Evolutionary conservation across 92 coral and sea anemone species (phyloP).

Genomic region (Meandrina meandrites): DNA sequence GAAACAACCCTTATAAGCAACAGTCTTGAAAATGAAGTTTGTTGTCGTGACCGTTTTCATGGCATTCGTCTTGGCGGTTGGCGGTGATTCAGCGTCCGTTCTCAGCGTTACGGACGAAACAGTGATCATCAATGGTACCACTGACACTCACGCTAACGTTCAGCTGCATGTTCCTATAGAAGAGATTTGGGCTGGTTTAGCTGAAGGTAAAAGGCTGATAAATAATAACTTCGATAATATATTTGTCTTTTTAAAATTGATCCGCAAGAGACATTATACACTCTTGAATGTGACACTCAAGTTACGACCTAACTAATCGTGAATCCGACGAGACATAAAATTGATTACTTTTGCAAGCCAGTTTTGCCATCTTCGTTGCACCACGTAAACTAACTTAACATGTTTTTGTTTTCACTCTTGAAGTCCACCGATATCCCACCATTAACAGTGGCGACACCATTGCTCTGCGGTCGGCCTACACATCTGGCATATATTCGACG

Average conservation of each 20-base stretch:
- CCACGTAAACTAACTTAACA: background rate
- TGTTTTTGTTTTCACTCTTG: background rate
- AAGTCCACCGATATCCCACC: constrained; percentile 60
- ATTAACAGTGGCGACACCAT: constrained; percentile 71
- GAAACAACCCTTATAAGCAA: too few species aligned
- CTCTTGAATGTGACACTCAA: too few species aligned
- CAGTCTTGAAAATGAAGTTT: constrained; percentile 13
- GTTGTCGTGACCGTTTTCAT: background rate
- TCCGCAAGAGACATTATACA: too few species aligned
- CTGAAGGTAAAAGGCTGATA: background rate
- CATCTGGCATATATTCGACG: constrained; percentile 33
- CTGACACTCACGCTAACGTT: too few species aligned
- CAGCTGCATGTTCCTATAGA: constrained; percentile 28
- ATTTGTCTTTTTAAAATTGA: too few species aligned
- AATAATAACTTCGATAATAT: too few species aligned
- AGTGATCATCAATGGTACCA: constrained; percentile 43
- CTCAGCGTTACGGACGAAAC: constrained; percentile 26
- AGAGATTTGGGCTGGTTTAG: constrained; percentile 58
- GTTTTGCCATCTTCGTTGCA: too few species aligned
- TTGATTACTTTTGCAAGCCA: too few species aligned
- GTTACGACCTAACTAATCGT: too few species aligned
- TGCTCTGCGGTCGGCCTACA: constrained; percentile 54
- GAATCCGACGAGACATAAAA: too few species aligned
- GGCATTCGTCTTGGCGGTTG: background rate
- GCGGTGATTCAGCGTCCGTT: constrained; percentile 12